phyloP scores from a whole-genome alignment of 2,113 vertebrate species.

The Hemicordylus capensis region DNA sequence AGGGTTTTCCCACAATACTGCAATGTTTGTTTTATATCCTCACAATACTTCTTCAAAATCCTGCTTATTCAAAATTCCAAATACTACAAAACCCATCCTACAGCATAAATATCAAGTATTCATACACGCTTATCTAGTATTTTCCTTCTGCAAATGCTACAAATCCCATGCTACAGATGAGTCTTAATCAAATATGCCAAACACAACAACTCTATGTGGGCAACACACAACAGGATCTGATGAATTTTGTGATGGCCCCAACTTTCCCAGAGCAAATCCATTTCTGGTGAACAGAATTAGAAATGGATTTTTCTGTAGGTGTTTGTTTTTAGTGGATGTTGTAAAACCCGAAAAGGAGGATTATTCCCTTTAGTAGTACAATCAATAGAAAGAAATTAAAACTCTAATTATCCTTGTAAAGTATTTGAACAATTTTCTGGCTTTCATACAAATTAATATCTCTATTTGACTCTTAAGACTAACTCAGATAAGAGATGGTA shows the following conservation, averaged over 20 bases:
- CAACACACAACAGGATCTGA: neutral
- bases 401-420: constrained; percentile 2
- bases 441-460: neutral
- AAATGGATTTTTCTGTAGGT: neutral
- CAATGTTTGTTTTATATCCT: neutral
- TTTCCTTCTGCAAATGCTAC: neutral
- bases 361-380: neutral
- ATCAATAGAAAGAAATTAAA: constrained; percentile 10
- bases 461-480: neutral
- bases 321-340: neutral
- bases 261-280: neutral
- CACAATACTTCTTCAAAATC: neutral
- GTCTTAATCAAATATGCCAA: neutral
- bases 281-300: neutral
- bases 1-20: neutral
- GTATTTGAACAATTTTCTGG: neutral
- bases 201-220: neutral
- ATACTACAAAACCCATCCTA: neutral
- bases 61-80: neutral
- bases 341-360: constrained; percentile 1
- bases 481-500: neutral
- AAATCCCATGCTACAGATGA: neutral
- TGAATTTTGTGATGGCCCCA: neutral
- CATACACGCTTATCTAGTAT: neutral
- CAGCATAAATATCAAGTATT: neutral